Evolutionary conservation across 2,888 invertebrate species (phyloP), one percentile per base, ranked within the genome.

Genomic region (Parelbella ahira): DNA sequence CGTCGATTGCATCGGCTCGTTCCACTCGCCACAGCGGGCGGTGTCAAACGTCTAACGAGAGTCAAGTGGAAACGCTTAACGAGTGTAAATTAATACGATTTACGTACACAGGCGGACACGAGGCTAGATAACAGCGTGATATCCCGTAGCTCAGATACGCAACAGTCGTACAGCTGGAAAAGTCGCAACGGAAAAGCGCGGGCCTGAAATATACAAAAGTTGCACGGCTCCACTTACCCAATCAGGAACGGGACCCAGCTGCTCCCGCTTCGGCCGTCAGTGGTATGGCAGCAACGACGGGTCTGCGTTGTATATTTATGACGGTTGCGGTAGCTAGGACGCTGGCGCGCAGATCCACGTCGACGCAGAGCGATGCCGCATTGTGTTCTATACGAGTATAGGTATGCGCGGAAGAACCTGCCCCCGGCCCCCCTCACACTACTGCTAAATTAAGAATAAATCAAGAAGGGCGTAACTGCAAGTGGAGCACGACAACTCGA

Each of bases 281-380:
- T 55, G 65, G 49, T 62, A 54, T 78, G 75, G 18, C 27, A 13
- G 32, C 56, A 60, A 53, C 53, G 47, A 47, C 34, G 53, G 56
- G 51, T 48, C 45, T 56, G 53, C 58, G 52, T 12, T 63, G 63
- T 68, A 65, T 79, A 76, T 77, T 75, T 76, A 76, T 70, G 65
- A 61, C 55, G 56, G 54, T 47, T 54, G 64, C 48, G 56, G 68
- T 47, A 53, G 60, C 63, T 65, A 73, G 58, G 67, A 68, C 71
- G 72, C 74, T 68, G 73, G 74, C 74, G 78, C 80, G 63, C 65
- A 49, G 58, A 50, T 57, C 58, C 53, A 68, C 79, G 77, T 74
- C 82, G 82, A 61, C 75, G 80, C 83, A 75, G 69, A 63, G 44
- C 58, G 68, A 58, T 79, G 75, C 75, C 82, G 81, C 80, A 84